Base-by-base conservation (phyloP, 2,113 vertebrate genomes). In the Spermophilus dauricus region DNA sequence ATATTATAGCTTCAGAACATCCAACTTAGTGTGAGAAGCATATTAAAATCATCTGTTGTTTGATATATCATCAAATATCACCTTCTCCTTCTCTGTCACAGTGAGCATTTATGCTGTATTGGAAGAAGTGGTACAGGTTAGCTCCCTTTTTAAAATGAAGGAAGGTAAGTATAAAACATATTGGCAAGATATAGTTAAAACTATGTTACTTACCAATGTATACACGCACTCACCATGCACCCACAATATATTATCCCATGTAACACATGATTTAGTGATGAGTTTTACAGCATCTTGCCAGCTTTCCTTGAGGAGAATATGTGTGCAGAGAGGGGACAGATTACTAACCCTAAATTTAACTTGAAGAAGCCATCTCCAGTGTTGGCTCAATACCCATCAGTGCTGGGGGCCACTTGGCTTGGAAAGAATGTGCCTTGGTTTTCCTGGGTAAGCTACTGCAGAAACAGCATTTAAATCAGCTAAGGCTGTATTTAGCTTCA, bases 401-500 rank as follows among this genome's bases (percentile, higher is more conserved):
- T 58, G 37, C 58, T 39, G 22, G 39, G 69, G 32, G 14, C 39
- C 5, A 42, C n/a, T 91, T 34, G 82, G 65, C 37, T 34, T 78
- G 34, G 80, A 77, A 77, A 83, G 20, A 76, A 80, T 90, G 42
- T 9, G 70, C 51, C 73, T 67, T 45, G 61, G 32, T 87, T 45
- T 76, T 14, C 34, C 82, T 95, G 53, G 73, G 53, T 72, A 53
- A 11, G 30, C 39, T 72, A 76, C 63, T 61, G 69, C 48, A 22
- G 80, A 30, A 81, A 34, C 4, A 20, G 73, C 61, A 97, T 92
- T 80, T 91, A 92, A 90, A 94, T 96, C 95, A 89, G 63, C 37
- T 42, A 14, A 22, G 78, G 85, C 69, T 95, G 75, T 95, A 86
- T 96, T 97, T 94, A 97, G 81, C 58, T 89, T 69, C 48, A 82